phyloP scores from a whole-genome alignment of 2,113 vertebrate genomes.

The Notechis scutatus region DNA sequence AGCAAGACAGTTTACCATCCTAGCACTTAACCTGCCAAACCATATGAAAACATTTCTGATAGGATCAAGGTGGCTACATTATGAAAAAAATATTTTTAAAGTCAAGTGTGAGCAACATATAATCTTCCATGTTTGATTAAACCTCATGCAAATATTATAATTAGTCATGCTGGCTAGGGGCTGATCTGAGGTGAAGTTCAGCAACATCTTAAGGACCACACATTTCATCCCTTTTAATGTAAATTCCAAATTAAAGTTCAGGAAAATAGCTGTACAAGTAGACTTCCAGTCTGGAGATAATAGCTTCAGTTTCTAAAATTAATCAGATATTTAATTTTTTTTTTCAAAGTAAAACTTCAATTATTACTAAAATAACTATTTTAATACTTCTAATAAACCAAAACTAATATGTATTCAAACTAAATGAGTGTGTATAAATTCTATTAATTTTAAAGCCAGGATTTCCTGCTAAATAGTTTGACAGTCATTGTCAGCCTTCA shows the following conservation, averaged over 20 bases:
- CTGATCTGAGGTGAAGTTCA: background rate
- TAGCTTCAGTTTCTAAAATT: conserved; percentile 16
- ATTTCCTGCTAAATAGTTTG: conserved; percentile 18
- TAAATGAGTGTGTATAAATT: background rate
- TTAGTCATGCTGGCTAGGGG: background rate
- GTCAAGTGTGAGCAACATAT: background rate
- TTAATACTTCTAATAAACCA: background rate
- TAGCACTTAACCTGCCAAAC: background rate
- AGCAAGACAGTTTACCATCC: background rate
- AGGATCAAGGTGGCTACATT: background rate
- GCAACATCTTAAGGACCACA: background rate
- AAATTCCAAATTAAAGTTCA: background rate
- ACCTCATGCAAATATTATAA: background rate
- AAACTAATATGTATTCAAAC: background rate
- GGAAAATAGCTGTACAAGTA: background rate
- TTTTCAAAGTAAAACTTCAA: conserved; percentile 14
- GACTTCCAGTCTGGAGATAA: background rate
- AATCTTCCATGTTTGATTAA: background rate
- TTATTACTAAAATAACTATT: conserved; percentile 22
- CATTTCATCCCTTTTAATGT: background rate
- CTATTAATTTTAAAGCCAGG: conserved; percentile 1
- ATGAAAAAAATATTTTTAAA: background rate
- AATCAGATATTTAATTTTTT: conserved; percentile 2
- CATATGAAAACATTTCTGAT: background rate
- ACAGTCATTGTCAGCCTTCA: background rate